Conservation (phyloP, 1,140 invertebrate species). For the Physella acuta region DNA sequence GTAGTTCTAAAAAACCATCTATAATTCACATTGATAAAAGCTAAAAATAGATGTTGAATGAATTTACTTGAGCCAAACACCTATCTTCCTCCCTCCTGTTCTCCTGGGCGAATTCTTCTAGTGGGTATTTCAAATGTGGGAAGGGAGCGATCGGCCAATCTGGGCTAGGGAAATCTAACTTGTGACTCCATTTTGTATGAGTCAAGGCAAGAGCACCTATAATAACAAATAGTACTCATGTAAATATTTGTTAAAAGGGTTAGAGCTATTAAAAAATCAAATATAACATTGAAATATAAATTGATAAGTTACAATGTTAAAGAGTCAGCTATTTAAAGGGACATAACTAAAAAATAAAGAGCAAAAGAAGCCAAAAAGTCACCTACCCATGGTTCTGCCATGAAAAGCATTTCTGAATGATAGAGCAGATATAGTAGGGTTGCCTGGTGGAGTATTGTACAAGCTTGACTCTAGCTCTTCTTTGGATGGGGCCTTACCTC, state of each 20-base stretch:
- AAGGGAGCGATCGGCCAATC: constrained; percentile 93
- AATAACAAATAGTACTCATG: too few relatives aligned
- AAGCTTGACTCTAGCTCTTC: constrained; percentile 82
- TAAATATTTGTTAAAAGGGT: constrained; percentile 4
- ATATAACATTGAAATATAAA: background rate
- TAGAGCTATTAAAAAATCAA: too few relatives aligned
- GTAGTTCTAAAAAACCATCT: too few relatives aligned
- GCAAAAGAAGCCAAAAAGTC: constrained; percentile 1
- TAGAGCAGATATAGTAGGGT: constrained; percentile 80
- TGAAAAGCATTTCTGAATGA: constrained; percentile 80
- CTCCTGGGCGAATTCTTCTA: constrained; percentile 79
- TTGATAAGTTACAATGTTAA: background rate
- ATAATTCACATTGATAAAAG: too few relatives aligned
- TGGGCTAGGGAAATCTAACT: constrained; percentile 91
- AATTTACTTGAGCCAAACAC: constrained; percentile 68
- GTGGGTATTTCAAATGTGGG: constrained; percentile 87
- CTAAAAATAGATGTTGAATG: background rate
- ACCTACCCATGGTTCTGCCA: constrained; percentile 63
- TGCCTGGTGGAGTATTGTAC: constrained; percentile 82
- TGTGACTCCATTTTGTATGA: constrained; percentile 93
- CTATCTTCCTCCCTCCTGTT: constrained; percentile 80
- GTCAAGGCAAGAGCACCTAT: constrained; percentile 85
- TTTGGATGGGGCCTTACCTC: constrained; percentile 69
- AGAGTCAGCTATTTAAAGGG: too few relatives aligned
- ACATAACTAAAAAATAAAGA: background rate